These are phyloP conservation scores for Cataglyphis altisquamis DNA, from an alignment of 2,888 invertebrate species.

Conservation along the genomic window DNA sequence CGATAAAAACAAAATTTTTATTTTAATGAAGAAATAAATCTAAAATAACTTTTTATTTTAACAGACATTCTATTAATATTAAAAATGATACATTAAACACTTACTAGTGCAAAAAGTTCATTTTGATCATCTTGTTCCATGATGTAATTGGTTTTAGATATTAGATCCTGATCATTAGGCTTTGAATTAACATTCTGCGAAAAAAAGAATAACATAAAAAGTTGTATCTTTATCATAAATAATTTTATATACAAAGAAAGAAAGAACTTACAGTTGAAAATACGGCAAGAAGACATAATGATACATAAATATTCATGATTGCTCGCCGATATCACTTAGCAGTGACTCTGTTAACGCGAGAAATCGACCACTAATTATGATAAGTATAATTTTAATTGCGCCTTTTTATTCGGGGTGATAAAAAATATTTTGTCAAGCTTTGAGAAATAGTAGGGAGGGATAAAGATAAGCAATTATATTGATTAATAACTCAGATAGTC, in stretches of 20 bases:
- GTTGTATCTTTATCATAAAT: neutral
- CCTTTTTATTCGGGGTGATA: constrained; percentile 32
- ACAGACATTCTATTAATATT: neutral
- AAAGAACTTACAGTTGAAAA: constrained; percentile 33
- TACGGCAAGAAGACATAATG: constrained; percentile 20
- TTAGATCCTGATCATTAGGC: neutral
- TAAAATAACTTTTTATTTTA: neutral
- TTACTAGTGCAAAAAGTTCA: neutral
- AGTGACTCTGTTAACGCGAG: constrained; percentile 17
- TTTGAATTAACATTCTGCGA: neutral
- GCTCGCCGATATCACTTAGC: neutral
- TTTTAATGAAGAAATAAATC: neutral
- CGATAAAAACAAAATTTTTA: neutral
- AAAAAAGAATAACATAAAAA: neutral
- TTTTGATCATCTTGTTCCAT: neutral
- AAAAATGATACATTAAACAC: neutral
- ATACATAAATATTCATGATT: constrained; percentile 8
- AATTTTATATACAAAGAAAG: neutral
- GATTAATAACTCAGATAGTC: neutral
- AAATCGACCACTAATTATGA: constrained; percentile 24
- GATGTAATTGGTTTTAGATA: neutral
- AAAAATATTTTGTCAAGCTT: constrained; percentile 20
- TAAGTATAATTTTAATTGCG: constrained; percentile 28
- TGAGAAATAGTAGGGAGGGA: neutral
- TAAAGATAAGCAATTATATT: constrained; percentile 15